Conservation (phyloP, 2,797 vertebrate species). For the Enteromius paludinosus region DNA sequence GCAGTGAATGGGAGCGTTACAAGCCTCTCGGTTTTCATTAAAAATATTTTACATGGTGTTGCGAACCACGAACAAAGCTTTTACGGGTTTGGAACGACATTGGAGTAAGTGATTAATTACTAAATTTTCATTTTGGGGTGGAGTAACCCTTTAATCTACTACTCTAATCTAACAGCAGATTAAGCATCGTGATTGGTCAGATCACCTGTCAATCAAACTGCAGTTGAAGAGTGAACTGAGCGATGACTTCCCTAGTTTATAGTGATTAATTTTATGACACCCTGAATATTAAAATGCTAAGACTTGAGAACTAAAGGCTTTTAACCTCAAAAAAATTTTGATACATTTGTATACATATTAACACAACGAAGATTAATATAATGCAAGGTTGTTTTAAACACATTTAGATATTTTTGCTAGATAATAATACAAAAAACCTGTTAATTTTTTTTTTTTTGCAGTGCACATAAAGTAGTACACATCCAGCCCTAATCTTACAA, state of each 20-base stretch:
- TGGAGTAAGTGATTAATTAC: no score
- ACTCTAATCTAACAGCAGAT: no score
- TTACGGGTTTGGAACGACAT: no score
- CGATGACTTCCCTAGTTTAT: background rate
- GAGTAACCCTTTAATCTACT: no score
- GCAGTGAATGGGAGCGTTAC: no score
- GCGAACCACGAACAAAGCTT: no score
- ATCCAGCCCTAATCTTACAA: background rate
- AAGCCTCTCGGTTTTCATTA: no score
- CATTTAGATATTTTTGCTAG: background rate
- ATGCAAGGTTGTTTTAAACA: background rate
- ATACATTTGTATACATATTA: background rate
- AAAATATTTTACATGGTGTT: no score
- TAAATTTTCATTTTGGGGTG: no score
- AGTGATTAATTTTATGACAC: background rate
- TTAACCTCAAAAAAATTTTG: background rate
- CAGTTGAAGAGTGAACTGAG: background rate
- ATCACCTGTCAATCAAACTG: no score
- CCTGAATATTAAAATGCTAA: background rate
- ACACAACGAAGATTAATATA: background rate
- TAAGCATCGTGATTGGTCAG: no score
- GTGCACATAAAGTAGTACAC: background rate
- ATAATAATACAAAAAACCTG: background rate
- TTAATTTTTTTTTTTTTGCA: background rate
- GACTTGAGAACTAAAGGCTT: background rate